Conservation (phyloP, 2,113 vertebrate genomes). For the Pao palembangensis region DNA sequence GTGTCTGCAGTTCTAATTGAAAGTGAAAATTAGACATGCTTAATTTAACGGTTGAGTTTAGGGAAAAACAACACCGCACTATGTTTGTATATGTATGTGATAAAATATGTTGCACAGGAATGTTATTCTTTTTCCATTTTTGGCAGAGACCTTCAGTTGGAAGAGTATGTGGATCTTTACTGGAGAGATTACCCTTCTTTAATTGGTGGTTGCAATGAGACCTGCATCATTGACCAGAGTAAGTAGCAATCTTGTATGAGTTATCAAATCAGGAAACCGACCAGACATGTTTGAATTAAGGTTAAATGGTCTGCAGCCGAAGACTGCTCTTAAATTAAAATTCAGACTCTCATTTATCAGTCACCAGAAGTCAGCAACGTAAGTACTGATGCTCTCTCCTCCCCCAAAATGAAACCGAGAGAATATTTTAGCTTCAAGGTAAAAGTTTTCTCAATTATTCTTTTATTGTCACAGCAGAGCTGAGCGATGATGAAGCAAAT, state of each 20-base stretch:
- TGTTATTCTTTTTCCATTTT: constrained; percentile 36
- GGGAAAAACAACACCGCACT: too few relatives aligned
- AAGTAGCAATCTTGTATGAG: constrained; percentile 46
- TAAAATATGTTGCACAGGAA: neutral
- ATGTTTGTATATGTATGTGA: neutral
- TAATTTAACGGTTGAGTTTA: too few relatives aligned
- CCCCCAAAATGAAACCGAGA: too few relatives aligned
- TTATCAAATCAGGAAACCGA: constrained; percentile 38
- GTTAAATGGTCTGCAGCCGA: constrained; percentile 4
- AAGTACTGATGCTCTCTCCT: too few relatives aligned
- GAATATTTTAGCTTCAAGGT: too few relatives aligned
- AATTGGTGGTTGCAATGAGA: constrained; percentile 82
- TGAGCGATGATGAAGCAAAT: too few relatives aligned
- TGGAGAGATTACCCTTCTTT: constrained; percentile 91
- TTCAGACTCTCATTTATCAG: neutral
- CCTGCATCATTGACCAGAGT: constrained; percentile 86
- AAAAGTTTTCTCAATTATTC: too few relatives aligned
- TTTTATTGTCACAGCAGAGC: too few relatives aligned
- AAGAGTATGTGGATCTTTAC: constrained; percentile 90
- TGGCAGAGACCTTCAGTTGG: constrained; percentile 87
- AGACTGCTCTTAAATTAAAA: neutral
- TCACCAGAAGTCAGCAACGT: neutral
- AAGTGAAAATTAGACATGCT: neutral
- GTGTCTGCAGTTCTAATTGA: neutral
- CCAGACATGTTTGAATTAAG: constrained; percentile 11